Evolutionary conservation across 2,888 invertebrate species (phyloP), one percentile per base, ranked within the genome.

Genomic region (Chrysomela aeneicollis): DNA sequence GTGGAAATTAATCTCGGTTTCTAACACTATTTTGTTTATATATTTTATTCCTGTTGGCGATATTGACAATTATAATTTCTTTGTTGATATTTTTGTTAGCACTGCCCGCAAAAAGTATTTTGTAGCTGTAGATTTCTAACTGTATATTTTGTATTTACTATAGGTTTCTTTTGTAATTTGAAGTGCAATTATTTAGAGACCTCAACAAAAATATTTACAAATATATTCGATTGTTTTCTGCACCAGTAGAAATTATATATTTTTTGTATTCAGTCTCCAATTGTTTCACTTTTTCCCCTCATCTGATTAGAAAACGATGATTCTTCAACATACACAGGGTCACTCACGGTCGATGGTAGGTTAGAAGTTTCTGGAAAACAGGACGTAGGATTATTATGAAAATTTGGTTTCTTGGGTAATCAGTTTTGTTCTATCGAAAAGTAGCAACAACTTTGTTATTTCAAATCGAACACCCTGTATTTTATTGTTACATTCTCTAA

Each of bases 171-270:
- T 72, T 76, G 71, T 74, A 70, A 70, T 74, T 42, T 71, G 67
- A 76, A 76, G 74, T 77, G 75, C 76, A 77, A 76, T 75, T 76
- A 75, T 71, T 70, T 62, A 67, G 69, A 67, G 63, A 66, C 67
- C 65, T 61, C 76, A 74, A 76, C 76, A 76, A 77, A 77, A 76
- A 76, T 78, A 76, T 78, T 76, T 73, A 70, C 74, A 75, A 74
- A 73, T 70, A 61, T 71, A 72, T 72, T 73, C 73, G 75, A 71
- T 77, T 76, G 76, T 76, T 76, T 73, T 71, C 70, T 68, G 75
- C 77, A 75, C 77, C 78, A 78, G 77, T 78, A 78, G 77, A 76
- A 77, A 78, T 77, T 75, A 78, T 77, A 76, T 77, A 66, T 78
- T 78, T 77, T 78, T 76, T 77, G 74, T 77, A 77, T 76, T 74